phyloP scores from a whole-genome alignment of 1,140 invertebrate species.

The Zaprionus camerounensis region DNA sequence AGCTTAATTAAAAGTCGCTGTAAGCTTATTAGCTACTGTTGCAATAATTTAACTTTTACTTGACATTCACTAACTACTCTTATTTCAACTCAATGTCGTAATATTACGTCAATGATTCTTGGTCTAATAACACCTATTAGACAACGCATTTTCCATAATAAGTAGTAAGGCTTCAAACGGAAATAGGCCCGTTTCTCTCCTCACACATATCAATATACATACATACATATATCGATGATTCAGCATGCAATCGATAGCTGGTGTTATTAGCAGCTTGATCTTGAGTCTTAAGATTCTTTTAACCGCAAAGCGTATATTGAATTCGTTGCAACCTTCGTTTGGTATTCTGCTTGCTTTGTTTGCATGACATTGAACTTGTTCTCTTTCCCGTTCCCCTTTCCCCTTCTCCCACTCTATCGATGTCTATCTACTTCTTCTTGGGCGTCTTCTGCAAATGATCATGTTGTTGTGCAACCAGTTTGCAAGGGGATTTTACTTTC shows the following conservation, averaged over 20 bases:
- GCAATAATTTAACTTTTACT: not conserved
- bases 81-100: not conserved
- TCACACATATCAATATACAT: not conserved
- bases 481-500: constrained; percentile 15
- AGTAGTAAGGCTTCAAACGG: constrained; percentile 2
- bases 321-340: constrained; percentile 44
- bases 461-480: constrained; percentile 29
- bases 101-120: constrained; percentile 12
- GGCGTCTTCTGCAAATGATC: constrained; percentile 8
- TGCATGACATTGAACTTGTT: constrained; percentile 42
- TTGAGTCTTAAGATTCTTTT: constrained; percentile 29
- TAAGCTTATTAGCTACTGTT: not conserved
- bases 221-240: constrained; percentile 8
- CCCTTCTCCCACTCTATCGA: not conserved
- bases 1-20: no score
- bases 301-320: constrained; percentile 49
- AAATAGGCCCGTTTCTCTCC: not conserved
- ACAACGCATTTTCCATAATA: constrained; percentile 11
- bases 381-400: not conserved
- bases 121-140: constrained; percentile 16
- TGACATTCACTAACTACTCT: not conserved
- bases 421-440: constrained; percentile 12
- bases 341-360: constrained; percentile 34
- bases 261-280: constrained; percentile 4
- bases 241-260: constrained; percentile 22